phyloP scores from a whole-genome alignment of 2,888 invertebrate species.

The Minunthozetes semirufus region DNA sequence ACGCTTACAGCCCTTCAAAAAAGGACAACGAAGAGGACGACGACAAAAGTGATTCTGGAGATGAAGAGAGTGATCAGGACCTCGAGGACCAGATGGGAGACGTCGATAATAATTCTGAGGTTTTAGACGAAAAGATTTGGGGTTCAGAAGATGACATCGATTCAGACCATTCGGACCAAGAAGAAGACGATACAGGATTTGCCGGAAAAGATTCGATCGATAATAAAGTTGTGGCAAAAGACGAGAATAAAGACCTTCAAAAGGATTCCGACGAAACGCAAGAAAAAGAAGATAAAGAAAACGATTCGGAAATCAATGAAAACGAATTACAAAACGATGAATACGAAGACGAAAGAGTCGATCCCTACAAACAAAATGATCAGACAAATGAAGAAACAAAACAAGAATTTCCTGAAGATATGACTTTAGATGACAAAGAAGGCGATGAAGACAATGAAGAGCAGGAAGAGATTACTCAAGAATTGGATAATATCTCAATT shows the following conservation, averaged over 20 bases:
- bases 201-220: constrained; percentile 45
- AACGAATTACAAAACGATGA: constrained; percentile 42
- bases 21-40: constrained; percentile 29
- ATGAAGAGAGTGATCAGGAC: constrained; percentile 41
- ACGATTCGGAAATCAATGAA: constrained; percentile 63
- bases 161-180: constrained; percentile 54
- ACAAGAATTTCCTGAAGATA: constrained; percentile 65
- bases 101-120: constrained; percentile 45
- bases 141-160: constrained; percentile 66
- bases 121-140: constrained; percentile 53
- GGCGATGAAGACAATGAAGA: constrained; percentile 48
- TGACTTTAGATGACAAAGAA: constrained; percentile 67
- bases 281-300: constrained; percentile 58
- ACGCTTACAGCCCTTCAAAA: constrained; percentile 60
- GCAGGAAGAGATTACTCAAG: constrained; percentile 56
- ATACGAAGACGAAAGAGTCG: constrained; percentile 50
- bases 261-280: constrained; percentile 51
- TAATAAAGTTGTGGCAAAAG: constrained; percentile 69
- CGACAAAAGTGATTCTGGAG: constrained; percentile 32
- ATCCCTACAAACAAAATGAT: constrained; percentile 57
- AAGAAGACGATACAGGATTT: constrained; percentile 57
- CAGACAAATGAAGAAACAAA: constrained; percentile 42
- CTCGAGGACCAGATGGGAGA: constrained; percentile 34
- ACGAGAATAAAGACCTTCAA: constrained; percentile 50
- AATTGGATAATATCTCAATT: constrained; percentile 39